Conservation (phyloP, 2,797 vertebrate genomes). For the Tragopan temminckii region DNA sequence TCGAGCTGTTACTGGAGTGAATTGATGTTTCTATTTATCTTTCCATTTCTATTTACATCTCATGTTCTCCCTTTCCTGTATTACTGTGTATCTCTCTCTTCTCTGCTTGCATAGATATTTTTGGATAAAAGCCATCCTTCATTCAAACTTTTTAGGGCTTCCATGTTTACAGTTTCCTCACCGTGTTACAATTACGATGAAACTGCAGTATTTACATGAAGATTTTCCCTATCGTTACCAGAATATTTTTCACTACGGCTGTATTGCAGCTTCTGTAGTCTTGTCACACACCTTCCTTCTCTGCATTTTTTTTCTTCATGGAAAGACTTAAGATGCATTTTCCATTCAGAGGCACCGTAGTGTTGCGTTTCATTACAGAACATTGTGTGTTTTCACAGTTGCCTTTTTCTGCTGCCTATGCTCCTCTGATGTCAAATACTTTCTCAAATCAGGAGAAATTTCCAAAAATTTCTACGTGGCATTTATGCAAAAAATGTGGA, state of each 20-base stretch:
- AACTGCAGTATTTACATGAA: not conserved
- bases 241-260: not conserved
- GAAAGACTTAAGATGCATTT: not conserved
- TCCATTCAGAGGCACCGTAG: not conserved
- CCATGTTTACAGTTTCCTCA: not conserved
- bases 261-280: not conserved
- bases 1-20: not conserved
- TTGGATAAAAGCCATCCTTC: not conserved
- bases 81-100: not conserved
- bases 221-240: rapidly evolving
- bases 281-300: not conserved
- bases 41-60: not conserved
- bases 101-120: not conserved
- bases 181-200: not conserved
- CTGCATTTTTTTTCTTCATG: not conserved
- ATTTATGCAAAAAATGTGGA: not conserved
- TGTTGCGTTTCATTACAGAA: not conserved
- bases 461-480: not conserved
- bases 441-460: not conserved
- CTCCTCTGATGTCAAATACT: not conserved
- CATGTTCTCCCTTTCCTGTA: not conserved
- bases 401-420: not conserved
- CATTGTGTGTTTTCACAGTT: not conserved
- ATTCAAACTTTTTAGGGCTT: not conserved
- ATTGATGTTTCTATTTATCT: not conserved